Conservation (phyloP, 2,888 invertebrate genomes). For the Microplitis deprimator region DNA sequence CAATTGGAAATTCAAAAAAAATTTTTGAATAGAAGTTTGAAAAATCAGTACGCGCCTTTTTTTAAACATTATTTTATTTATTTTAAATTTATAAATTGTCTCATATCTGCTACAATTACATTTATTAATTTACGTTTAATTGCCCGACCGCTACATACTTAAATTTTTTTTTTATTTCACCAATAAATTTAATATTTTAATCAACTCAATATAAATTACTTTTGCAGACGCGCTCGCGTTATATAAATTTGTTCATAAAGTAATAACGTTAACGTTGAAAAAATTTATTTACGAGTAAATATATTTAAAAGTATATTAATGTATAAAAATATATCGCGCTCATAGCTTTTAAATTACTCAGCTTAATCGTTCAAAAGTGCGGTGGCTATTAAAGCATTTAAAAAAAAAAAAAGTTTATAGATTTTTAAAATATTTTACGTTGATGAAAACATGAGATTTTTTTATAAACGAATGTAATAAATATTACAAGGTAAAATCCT, state of each 20-base stretch:
- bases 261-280: background rate
- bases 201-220: too few relatives aligned
- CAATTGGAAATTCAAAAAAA: too few relatives aligned
- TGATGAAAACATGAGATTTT: slow-evolving; percentile 19
- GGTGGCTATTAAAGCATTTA: background rate
- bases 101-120: too few relatives aligned
- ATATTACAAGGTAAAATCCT: background rate
- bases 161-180: too few relatives aligned
- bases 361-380: background rate
- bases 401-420: background rate
- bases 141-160: too few relatives aligned
- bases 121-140: too few relatives aligned
- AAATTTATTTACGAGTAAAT: background rate
- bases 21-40: too few relatives aligned
- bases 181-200: too few relatives aligned
- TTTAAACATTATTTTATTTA: too few relatives aligned
- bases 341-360: background rate
- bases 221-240: background rate
- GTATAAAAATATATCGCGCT: too few relatives aligned
- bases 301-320: background rate
- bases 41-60: too few relatives aligned
- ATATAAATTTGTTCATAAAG: background rate
- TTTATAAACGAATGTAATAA: background rate
- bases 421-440: slow-evolving; percentile 24
- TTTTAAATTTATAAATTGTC: too few relatives aligned